These are phyloP conservation scores for Belonocnema kinseyi DNA, from an alignment of 1,140 invertebrate species.

Conservation along the genomic window DNA sequence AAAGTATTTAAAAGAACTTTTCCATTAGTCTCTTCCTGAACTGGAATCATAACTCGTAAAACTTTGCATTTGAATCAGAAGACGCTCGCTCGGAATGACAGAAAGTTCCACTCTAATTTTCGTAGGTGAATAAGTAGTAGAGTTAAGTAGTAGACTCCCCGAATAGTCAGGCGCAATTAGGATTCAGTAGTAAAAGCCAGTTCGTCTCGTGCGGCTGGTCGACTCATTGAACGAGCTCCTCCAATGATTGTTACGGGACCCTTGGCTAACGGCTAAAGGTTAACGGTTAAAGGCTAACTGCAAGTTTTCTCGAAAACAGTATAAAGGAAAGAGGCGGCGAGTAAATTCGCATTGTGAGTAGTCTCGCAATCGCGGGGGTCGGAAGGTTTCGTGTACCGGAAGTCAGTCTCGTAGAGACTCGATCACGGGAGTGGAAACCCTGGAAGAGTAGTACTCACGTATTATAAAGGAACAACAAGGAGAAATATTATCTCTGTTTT, in stretches of 20 bases:
- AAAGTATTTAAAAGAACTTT: no score
- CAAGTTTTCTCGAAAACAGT: slow-evolving; percentile 9
- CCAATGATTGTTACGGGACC: slow-evolving; percentile 20
- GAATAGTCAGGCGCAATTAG: no score
- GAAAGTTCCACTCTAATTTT: no score
- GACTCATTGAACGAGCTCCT: slow-evolving; percentile 22
- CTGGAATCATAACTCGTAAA: no score
- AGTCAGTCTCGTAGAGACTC: slow-evolving; percentile 8
- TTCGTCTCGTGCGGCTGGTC: neutral
- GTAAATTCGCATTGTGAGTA: slow-evolving; percentile 31
- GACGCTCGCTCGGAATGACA: no score
- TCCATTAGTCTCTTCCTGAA: no score
- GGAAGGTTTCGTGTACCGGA: slow-evolving; percentile 23
- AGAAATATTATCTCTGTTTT: slow-evolving; percentile 54
- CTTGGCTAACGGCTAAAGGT: neutral
- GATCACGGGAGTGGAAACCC: slow-evolving; percentile 3
- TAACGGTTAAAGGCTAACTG: neutral
- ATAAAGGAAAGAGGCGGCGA: neutral
- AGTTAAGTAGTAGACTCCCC: no score
- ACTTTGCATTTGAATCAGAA: no score
- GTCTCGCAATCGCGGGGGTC: slow-evolving; percentile 7
- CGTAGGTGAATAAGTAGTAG: no score
- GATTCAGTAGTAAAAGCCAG: slow-evolving; percentile 25
- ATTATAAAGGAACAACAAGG: slow-evolving; percentile 51
- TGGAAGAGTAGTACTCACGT: slow-evolving; percentile 38